Evolutionary conservation across 2,797 vertebrate species (phyloP).

Genomic region (Pristis pectinata): DNA sequence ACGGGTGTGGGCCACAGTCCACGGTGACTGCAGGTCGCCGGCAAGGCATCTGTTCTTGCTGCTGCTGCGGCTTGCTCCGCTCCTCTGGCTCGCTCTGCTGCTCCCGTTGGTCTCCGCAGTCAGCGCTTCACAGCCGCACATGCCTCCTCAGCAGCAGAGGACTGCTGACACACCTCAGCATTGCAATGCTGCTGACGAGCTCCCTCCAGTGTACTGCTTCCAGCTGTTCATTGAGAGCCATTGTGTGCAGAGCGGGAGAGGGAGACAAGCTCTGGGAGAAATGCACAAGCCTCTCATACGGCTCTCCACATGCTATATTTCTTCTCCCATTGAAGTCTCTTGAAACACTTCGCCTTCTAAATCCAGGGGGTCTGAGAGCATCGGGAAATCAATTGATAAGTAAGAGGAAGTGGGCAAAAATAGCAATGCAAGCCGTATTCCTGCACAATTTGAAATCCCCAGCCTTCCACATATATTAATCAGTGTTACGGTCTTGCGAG

Average conservation of each 20-base stretch:
- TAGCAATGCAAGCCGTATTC: neutral
- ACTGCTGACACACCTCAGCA: conserved; percentile 60
- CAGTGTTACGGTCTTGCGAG: conserved; percentile 12
- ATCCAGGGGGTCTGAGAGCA: neutral
- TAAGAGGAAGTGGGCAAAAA: neutral
- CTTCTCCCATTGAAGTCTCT: neutral
- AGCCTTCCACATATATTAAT: neutral
- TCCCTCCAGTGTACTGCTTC: conserved; percentile 51
- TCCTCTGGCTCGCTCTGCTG: conserved; percentile 49
- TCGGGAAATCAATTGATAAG: neutral
- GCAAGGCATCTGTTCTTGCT: conserved; percentile 52
- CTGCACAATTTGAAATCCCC: neutral
- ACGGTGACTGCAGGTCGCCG: conserved; percentile 45
- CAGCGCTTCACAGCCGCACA: conserved; percentile 65
- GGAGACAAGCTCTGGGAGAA: neutral
- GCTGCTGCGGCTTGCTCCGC: conserved; percentile 48
- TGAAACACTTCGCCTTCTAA: neutral
- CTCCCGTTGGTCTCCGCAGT: conserved; percentile 61
- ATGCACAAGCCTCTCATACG: neutral
- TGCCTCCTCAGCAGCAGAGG: conserved; percentile 56
- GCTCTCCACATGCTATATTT: neutral
- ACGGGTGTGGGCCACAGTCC: conserved; percentile 42
- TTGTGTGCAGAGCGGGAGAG: neutral
- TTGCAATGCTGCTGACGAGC: conserved; percentile 58
- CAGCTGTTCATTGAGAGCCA: conserved; percentile 45